phyloP scores from a whole-genome alignment of 2,888 invertebrate genomes.

The Amaurobius ferox region DNA sequence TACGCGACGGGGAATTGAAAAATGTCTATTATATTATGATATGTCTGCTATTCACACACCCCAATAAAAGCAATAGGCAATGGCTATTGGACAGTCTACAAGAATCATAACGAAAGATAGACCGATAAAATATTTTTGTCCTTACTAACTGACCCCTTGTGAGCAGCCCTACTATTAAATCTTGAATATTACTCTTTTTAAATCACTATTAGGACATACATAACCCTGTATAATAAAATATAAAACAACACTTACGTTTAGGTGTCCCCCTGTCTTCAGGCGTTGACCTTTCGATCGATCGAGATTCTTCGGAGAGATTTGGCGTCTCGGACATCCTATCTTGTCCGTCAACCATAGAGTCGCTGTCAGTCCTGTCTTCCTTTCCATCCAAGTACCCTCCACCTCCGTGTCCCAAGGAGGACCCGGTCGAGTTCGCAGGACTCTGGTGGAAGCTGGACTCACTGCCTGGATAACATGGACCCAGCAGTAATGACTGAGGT shows the following conservation, averaged over 20 bases:
- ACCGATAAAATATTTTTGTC: no score
- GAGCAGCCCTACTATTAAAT: no score
- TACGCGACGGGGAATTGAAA: no score
- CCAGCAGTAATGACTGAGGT: conserved; percentile 15
- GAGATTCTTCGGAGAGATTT: conserved; percentile 65
- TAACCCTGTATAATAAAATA: no score
- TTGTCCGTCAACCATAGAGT: conserved; percentile 60
- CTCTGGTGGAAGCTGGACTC: conserved; percentile 59
- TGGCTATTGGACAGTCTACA: no score
- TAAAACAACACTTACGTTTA: conserved; percentile 42
- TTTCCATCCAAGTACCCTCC: conserved; percentile 43
- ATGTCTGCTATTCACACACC: no score
- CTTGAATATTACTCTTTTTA: no score
- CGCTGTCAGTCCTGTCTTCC: conserved; percentile 56
- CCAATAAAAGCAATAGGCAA: no score
- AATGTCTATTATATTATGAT: no score
- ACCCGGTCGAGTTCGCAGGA: conserved; percentile 54
- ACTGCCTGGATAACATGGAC: conserved; percentile 38
- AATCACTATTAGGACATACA: no score
- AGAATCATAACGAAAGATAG: no score
- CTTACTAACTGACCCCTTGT: no score
- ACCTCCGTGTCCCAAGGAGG: conserved; percentile 17
- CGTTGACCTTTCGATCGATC: conserved; percentile 64
- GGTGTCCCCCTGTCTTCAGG: conserved; percentile 62
- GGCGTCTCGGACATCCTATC: conserved; percentile 67